Percentiles rank a stretch among this genome's conserved stretches.
These are phyloP conservation scores for Zaprionus lachaisei DNA, from an alignment of 1,140 invertebrate genomes.

Conservation along the genomic window DNA sequence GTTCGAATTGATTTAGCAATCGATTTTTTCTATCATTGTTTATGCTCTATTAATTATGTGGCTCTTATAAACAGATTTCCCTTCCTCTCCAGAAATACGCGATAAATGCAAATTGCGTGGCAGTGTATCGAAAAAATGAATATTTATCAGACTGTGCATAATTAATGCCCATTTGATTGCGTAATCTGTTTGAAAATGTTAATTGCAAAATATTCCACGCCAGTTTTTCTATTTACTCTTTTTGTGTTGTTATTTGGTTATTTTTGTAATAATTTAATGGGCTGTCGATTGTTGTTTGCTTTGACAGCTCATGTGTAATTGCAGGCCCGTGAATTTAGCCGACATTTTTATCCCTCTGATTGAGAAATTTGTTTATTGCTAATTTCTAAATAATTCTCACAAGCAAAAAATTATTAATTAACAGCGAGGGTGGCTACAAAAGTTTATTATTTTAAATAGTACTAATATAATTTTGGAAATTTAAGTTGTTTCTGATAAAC, in stretches of 20 bases:
- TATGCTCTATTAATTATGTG: slow-evolving; percentile 78
- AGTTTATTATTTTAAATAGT: neutral
- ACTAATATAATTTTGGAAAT: no score
- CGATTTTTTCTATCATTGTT: slow-evolving; percentile 57
- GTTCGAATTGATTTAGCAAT: slow-evolving; percentile 66
- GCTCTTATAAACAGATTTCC: slow-evolving; percentile 37
- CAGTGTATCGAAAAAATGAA: slow-evolving; percentile 10
- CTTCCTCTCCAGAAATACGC: slow-evolving; percentile 18
- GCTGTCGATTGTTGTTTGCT: slow-evolving; percentile 69
- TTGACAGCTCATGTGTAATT: slow-evolving; percentile 67
- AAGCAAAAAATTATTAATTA: slow-evolving; percentile 2
- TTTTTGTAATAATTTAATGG: slow-evolving; percentile 60
- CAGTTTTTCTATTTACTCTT: slow-evolving; percentile 21
- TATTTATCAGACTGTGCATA: slow-evolving; percentile 44
- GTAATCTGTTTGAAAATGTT: slow-evolving; percentile 76
- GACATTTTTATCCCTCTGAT: slow-evolving; percentile 33
- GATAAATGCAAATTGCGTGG: neutral
- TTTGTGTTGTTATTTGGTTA: slow-evolving; percentile 22
- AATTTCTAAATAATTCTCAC: slow-evolving; percentile 19
- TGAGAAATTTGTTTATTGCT: slow-evolving; percentile 12
- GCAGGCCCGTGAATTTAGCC: slow-evolving; percentile 13
- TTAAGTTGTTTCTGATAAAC: no score
- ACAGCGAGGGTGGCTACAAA: neutral
- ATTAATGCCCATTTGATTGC: slow-evolving; percentile 71
- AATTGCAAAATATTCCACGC: slow-evolving; percentile 62